phyloP scores from a whole-genome alignment of 2,113 vertebrate species.

The Mustela nigripes region DNA sequence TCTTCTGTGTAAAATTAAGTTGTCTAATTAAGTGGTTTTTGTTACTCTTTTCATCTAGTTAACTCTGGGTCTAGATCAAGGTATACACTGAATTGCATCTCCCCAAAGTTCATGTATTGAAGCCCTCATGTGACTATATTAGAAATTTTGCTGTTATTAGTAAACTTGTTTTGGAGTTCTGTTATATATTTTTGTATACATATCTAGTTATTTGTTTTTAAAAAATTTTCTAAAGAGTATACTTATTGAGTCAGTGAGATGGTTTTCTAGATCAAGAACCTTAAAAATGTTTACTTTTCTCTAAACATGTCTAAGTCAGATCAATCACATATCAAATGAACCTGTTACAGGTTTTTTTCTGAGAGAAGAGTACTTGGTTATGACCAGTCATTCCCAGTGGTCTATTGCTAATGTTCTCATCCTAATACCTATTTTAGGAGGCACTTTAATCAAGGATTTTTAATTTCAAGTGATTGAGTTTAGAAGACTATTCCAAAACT shows the following conservation, averaged over 20 bases:
- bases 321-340: background rate
- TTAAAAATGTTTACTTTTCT: slow-evolving; percentile 17
- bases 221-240: background rate
- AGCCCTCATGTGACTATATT: background rate
- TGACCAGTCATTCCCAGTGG: background rate
- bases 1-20: slow-evolving; percentile 22
- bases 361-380: slow-evolving; percentile 25
- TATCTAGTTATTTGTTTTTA: background rate
- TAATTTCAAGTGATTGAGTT: background rate
- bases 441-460: slow-evolving; percentile 6
- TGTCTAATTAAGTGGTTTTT: slow-evolving; percentile 29
- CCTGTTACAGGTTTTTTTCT: background rate
- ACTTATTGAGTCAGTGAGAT: background rate
- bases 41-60: background rate
- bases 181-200: background rate
- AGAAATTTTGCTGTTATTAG: background rate
- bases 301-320: background rate
- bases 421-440: background rate
- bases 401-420: background rate
- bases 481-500: background rate
- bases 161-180: background rate
- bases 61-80: background rate
- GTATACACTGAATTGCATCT: background rate
- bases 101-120: background rate
- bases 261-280: slow-evolving; percentile 11